A percentile compares a stretch with the other conserved stretches of the same genome.
Evolutionary conservation across 2,797 vertebrate genomes (phyloP).

Genomic region (Aplochiton taeniatus): DNA sequence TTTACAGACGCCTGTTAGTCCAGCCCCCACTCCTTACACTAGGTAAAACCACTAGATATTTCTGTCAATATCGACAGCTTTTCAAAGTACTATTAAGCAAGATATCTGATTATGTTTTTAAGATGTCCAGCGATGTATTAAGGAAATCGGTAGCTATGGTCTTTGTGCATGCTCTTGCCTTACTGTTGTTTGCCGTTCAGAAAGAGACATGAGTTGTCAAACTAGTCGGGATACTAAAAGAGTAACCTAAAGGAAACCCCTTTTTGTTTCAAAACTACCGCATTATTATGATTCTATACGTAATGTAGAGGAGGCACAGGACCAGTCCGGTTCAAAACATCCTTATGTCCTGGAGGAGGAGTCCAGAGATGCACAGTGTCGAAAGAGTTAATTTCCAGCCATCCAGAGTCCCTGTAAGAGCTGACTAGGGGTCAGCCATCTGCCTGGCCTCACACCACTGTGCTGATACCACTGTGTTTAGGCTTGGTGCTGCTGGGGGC

Average conservation of each 20-base stretch:
- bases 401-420: constrained; percentile 16
- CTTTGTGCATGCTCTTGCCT: constrained; percentile 69
- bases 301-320: constrained; percentile 47
- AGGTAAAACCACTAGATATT: constrained; percentile 36
- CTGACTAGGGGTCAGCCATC: background rate
- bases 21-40: constrained; percentile 36
- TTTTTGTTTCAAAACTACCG: constrained; percentile 22
- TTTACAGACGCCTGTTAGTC: constrained; percentile 68
- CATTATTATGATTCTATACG: constrained; percentile 13
- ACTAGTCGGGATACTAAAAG: constrained; percentile 16
- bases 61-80: constrained; percentile 44
- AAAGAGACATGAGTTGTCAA: constrained; percentile 11
- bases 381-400: background rate
- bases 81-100: constrained; percentile 57
- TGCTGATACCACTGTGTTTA: constrained; percentile 97
- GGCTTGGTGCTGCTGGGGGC: constrained; percentile 82
- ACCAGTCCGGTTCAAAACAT: constrained; percentile 35
- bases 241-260: constrained; percentile 23
- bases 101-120: constrained; percentile 48
- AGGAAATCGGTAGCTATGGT: constrained; percentile 70
- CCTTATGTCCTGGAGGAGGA: constrained; percentile 45
- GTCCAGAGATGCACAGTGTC: constrained; percentile 62
- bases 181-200: constrained; percentile 19
- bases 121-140: constrained; percentile 42
- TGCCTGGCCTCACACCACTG: constrained; percentile 83